These are phyloP conservation scores for Perccottus glenii DNA, from an alignment of 2,113 vertebrate species.

Conservation along the genomic window DNA sequence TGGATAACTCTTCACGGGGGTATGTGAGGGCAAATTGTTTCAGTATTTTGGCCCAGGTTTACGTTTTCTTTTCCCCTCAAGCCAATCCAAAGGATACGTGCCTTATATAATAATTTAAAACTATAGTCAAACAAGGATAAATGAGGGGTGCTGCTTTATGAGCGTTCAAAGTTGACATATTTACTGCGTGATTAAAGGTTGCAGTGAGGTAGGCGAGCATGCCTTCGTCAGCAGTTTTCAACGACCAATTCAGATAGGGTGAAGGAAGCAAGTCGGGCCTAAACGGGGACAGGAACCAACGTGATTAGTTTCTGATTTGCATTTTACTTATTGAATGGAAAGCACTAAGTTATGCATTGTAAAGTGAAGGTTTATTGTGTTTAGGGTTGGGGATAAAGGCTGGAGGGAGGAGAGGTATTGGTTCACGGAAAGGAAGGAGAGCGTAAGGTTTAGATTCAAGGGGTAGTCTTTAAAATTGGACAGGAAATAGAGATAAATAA, in stretches of 20 bases:
- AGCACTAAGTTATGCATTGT: constrained; percentile 23
- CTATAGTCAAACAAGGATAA: constrained; percentile 32
- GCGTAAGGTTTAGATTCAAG: too few species aligned
- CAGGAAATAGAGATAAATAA: too few species aligned
- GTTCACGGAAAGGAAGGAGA: too few species aligned
- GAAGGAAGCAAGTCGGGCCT: constrained; percentile 13
- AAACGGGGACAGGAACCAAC: constrained; percentile 46
- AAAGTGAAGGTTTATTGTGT: constrained; percentile 20
- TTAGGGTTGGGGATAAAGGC: neutral
- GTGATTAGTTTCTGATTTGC: constrained; percentile 32
- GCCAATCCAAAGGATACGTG: constrained; percentile 1
- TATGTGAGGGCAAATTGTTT: constrained; percentile 12
- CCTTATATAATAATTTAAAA: constrained; percentile 7
- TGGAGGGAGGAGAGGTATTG: neutral
- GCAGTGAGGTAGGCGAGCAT: constrained; percentile 18
- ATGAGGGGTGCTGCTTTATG: constrained; percentile 63
- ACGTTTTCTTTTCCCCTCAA: constrained; percentile 39
- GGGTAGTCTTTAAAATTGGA: too few species aligned
- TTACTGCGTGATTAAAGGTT: constrained; percentile 66
- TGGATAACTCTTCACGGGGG: neutral
- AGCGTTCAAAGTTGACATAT: constrained; percentile 62
- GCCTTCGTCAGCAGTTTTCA: constrained; percentile 43
- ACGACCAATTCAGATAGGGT: constrained; percentile 23
- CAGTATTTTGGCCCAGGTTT: constrained; percentile 3
- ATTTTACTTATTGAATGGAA: constrained; percentile 19